These are phyloP conservation scores for Gerosis bhagava DNA, from an alignment of 2,888 invertebrate genomes.

Conservation along the genomic window DNA sequence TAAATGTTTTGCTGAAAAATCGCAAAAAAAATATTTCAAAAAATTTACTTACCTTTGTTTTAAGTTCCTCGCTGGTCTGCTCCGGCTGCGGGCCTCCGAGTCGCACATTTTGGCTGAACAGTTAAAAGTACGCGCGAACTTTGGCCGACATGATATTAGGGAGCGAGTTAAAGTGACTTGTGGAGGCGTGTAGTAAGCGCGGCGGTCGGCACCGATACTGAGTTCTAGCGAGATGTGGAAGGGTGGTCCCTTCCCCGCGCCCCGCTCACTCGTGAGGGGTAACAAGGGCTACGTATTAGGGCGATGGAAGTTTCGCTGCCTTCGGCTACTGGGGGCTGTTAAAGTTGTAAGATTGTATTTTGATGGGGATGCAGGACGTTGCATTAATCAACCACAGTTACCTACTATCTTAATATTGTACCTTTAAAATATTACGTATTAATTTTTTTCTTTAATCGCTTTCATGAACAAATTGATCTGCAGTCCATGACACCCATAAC, in stretches of 20 bases:
- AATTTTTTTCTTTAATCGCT: too few relatives aligned
- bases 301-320: constrained; percentile 2
- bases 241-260: constrained; percentile 1
- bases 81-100: background rate
- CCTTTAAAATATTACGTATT: too few relatives aligned
- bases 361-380: too few relatives aligned
- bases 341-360: too few relatives aligned
- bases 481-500: too few relatives aligned
- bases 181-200: background rate
- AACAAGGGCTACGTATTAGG: background rate
- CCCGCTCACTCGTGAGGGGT: background rate
- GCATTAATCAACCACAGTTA: too few relatives aligned
- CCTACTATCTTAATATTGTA: too few relatives aligned
- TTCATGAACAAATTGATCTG: too few relatives aligned
- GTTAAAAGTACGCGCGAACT: constrained; percentile 11
- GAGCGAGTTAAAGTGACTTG: too few relatives aligned
- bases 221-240: background rate
- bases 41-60: constrained; percentile 11
- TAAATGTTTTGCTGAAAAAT: too few relatives aligned
- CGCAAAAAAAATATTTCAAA: background rate
- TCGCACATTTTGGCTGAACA: constrained; percentile 1
- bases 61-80: background rate
- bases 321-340: background rate
- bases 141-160: constrained; percentile 7
- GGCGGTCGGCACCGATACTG: constrained; percentile 3